Conservation (phyloP, 1,140 invertebrate genomes). For the Dicyema japonicum region DNA sequence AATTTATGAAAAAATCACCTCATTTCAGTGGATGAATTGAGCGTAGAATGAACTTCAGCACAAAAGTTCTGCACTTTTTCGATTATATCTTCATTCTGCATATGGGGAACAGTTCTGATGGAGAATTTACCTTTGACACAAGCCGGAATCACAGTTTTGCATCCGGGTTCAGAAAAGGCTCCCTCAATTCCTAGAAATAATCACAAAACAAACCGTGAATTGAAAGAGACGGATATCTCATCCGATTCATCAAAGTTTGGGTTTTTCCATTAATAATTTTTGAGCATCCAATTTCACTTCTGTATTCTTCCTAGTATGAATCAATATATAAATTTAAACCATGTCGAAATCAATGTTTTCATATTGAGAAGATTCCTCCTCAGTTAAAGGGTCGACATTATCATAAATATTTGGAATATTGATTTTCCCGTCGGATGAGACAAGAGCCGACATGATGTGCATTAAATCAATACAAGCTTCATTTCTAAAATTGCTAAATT, state of each 20-base stretch:
- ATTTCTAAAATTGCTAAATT: constrained; percentile 11
- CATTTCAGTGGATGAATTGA: too few relatives aligned
- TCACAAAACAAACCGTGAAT: constrained; percentile 41
- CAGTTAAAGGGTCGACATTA: constrained; percentile 18
- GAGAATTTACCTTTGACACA: constrained; percentile 87
- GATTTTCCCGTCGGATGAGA: constrained; percentile 12
- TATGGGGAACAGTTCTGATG: constrained; percentile 60
- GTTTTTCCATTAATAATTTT: too few relatives aligned
- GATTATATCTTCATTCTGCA: constrained; percentile 45
- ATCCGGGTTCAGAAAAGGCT: constrained; percentile 55
- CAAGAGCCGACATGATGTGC: constrained; percentile 10
- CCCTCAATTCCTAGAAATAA: constrained; percentile 41
- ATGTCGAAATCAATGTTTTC: constrained; percentile 56
- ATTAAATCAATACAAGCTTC: constrained; percentile 17
- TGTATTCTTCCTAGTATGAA: too few relatives aligned
- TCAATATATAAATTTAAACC: too few relatives aligned
- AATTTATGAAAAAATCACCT: too few relatives aligned
- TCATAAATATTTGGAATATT: constrained; percentile 14
- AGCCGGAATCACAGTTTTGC: constrained; percentile 65
- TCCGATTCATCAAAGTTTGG: constrained; percentile 47
- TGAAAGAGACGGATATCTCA: constrained; percentile 54
- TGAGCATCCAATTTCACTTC: too few relatives aligned
- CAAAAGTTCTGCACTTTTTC: too few relatives aligned
- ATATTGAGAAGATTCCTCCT: constrained; percentile 42
- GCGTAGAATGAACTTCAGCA: too few relatives aligned